Conservation (phyloP, 2,797 vertebrate species). For the Arremon brunneinucha region DNA sequence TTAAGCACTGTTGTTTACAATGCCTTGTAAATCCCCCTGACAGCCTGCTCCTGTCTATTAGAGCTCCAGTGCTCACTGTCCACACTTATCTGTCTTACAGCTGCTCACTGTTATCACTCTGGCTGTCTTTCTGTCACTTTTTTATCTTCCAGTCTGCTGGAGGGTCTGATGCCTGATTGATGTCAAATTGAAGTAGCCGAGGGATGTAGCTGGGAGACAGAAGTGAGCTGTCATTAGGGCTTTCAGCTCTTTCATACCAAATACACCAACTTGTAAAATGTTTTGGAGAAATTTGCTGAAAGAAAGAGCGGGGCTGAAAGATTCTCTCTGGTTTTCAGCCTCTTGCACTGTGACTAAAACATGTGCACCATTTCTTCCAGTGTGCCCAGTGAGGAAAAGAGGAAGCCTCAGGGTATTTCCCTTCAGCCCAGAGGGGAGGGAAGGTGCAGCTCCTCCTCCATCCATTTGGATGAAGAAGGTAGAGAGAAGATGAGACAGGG, state of each 20-base stretch:
- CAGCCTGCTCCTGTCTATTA: slow-evolving; percentile 22
- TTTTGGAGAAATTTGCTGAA: background rate
- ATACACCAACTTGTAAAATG: background rate
- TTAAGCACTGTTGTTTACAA: background rate
- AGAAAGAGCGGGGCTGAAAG: background rate
- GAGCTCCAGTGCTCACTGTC: background rate
- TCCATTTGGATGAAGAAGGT: background rate
- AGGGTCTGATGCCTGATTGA: slow-evolving; percentile 11
- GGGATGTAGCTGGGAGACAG: slow-evolving; percentile 12
- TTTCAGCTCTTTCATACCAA: background rate
- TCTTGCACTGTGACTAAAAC: background rate
- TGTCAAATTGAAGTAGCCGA: slow-evolving; percentile 51
- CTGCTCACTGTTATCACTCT: slow-evolving; percentile 28
- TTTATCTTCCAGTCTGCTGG: slow-evolving; percentile 55
- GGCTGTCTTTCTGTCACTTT: slow-evolving; percentile 63
- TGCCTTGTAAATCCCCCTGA: slow-evolving; percentile 15
- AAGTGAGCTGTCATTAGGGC: background rate
- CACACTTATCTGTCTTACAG: background rate
- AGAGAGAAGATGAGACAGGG: background rate
- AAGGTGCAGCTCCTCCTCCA: background rate
- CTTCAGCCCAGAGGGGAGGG: background rate
- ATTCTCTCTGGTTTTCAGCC: background rate
- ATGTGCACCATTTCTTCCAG: background rate
- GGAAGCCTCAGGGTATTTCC: background rate
- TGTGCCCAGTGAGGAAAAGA: background rate